Percentiles rank a stretch among this genome's conserved stretches.
Evolutionary conservation across 2,888 invertebrate species (phyloP).

Genomic region (Selenia dentaria): DNA sequence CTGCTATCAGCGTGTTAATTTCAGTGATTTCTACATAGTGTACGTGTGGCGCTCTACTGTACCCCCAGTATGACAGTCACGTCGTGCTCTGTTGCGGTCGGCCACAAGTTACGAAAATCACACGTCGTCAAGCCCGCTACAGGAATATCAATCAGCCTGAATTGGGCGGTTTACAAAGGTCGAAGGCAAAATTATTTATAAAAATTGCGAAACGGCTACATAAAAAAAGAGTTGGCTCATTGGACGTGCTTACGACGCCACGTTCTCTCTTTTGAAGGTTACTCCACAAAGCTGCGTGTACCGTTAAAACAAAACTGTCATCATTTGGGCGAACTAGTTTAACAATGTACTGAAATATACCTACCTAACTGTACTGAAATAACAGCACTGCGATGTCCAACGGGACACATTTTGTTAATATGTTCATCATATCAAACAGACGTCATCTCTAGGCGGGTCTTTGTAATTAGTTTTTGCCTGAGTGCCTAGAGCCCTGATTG

Average conservation of each 20-base stretch:
- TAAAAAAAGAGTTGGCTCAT: slow-evolving; percentile 79
- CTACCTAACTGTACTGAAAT: slow-evolving; percentile 35
- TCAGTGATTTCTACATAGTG: slow-evolving; percentile 42
- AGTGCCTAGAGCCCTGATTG: too few species aligned
- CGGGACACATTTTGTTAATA: slow-evolving; percentile 20
- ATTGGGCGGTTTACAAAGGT: slow-evolving; percentile 80
- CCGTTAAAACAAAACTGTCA: slow-evolving; percentile 74
- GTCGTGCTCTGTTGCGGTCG: slow-evolving; percentile 56
- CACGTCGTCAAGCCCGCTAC: slow-evolving; percentile 58
- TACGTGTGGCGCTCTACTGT: slow-evolving; percentile 39
- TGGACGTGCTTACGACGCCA: slow-evolving; percentile 75
- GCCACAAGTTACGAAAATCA: slow-evolving; percentile 76
- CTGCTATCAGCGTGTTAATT: too few species aligned
- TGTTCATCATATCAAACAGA: slow-evolving; percentile 12
- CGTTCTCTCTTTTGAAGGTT: slow-evolving; percentile 83
- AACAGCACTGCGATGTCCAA: slow-evolving; percentile 19
- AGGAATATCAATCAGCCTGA: slow-evolving; percentile 80
- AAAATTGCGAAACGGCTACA: slow-evolving; percentile 75
- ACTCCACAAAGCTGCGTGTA: slow-evolving; percentile 61
- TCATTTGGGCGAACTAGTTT: slow-evolving; percentile 62
- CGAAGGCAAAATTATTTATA: slow-evolving; percentile 80
- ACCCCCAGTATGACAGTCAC: slow-evolving; percentile 59
- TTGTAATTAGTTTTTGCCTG: too few species aligned
- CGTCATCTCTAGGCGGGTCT: too few species aligned
- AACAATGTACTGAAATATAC: slow-evolving; percentile 43